phyloP scores from a whole-genome alignment of 2,888 invertebrate genomes.

The Adineta ricciae region DNA sequence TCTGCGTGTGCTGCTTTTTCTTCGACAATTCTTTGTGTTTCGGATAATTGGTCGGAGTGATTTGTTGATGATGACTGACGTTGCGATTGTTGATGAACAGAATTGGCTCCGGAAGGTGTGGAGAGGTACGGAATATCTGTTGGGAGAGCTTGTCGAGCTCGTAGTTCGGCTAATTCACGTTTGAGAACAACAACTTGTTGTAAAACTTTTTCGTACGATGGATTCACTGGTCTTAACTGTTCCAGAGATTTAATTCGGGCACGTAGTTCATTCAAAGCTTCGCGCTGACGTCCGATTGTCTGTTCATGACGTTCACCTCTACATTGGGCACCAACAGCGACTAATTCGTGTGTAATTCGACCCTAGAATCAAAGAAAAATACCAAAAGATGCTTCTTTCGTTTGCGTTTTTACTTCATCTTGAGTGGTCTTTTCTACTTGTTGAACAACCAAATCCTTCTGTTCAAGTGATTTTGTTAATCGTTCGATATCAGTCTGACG shows the following conservation, averaged over 20 bases:
- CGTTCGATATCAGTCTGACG: constrained; percentile 3
- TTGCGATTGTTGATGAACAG: neutral
- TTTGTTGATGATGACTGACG: neutral
- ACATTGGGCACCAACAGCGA: constrained; percentile 48
- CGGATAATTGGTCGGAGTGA: neutral
- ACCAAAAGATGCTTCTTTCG: neutral
- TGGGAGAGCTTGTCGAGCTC: constrained; percentile 40
- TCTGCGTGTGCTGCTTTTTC: constrained; percentile 47
- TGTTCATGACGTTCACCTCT: constrained; percentile 48
- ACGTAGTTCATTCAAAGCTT: constrained; percentile 47
- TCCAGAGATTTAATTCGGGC: constrained; percentile 44
- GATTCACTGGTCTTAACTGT: constrained; percentile 38
- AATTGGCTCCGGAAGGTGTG: neutral
- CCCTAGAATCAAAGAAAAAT: neutral
- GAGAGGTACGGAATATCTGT: constrained; percentile 30
- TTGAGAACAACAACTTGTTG: constrained; percentile 46
- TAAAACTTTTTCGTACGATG: constrained; percentile 46
- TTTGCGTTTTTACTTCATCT: neutral
- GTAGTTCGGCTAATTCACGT: constrained; percentile 48
- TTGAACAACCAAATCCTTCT: constrained; percentile 1
- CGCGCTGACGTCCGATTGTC: constrained; percentile 46
- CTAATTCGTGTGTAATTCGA: constrained; percentile 45
- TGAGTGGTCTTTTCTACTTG: neutral
- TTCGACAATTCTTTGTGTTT: constrained; percentile 27
- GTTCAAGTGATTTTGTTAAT: neutral